A percentile compares a stretch with the other conserved stretches of the same genome.
phyloP scores from a whole-genome alignment of 2,888 invertebrate species.

The Drosophila recens region DNA sequence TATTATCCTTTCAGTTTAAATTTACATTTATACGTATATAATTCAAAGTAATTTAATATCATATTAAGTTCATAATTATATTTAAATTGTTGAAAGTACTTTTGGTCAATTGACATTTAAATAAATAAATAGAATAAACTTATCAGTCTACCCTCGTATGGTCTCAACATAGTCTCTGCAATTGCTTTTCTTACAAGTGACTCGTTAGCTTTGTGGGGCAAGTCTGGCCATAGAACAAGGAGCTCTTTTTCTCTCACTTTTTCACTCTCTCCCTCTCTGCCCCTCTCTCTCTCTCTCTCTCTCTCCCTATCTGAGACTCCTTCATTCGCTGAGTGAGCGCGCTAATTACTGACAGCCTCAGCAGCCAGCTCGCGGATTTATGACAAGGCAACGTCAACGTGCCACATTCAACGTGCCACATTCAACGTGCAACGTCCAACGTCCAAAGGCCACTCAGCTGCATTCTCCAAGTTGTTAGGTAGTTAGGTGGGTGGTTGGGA shows the following conservation, averaged over 20 bases:
- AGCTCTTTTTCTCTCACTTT: neutral
- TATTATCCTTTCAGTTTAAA: too few species aligned
- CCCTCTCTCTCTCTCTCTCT: neutral
- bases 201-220: slow-evolving; percentile 71
- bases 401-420: slow-evolving; percentile 10
- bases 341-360: slow-evolving; percentile 75
- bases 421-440: slow-evolving; percentile 1
- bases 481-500: neutral
- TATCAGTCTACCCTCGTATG: neutral
- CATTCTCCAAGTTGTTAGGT: neutral
- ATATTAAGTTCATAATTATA: too few species aligned
- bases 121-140: too few species aligned
- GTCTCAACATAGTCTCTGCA: neutral
- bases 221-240: neutral
- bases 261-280: neutral
- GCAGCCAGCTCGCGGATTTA: slow-evolving; percentile 66
- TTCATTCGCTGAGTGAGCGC: slow-evolving; percentile 51
- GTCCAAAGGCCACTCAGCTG: slow-evolving; percentile 38
- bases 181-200: slow-evolving; percentile 70
- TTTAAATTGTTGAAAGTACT: too few species aligned
- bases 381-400: slow-evolving; percentile 70
- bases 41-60: too few species aligned
- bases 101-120: too few species aligned
- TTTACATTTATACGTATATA: too few species aligned
- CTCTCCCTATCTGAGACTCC: neutral